A percentile compares a stretch with the other conserved stretches of the same genome.
Conservation (phyloP, 2,797 vertebrate species). For the Triplophysa yarkandensis region DNA sequence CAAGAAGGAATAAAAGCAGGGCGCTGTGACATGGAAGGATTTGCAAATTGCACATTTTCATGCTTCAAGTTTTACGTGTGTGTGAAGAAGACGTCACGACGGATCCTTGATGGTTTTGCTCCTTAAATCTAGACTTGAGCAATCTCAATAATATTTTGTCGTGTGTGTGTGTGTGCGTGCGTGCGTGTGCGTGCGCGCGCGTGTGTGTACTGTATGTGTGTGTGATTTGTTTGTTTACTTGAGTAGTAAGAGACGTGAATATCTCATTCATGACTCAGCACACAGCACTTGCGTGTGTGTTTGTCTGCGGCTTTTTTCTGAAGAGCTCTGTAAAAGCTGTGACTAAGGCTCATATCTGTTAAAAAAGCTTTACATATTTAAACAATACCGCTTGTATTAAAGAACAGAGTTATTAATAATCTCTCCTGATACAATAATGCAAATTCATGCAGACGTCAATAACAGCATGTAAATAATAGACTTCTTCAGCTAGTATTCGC, state of each 20-base stretch:
- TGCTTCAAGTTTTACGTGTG: conserved; percentile 4
- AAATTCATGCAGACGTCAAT: background rate
- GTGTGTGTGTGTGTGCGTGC: no score
- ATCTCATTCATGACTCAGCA: background rate
- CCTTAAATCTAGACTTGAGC: no score
- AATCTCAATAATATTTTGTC: no score
- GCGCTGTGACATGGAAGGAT: conserved; percentile 32
- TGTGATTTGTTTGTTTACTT: background rate
- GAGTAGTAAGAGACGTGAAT: background rate
- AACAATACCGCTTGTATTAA: background rate
- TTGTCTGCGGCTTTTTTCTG: background rate
- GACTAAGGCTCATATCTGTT: conserved; percentile 8
- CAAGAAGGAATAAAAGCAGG: conserved; percentile 81
- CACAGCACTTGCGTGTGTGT: background rate
- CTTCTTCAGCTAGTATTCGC: background rate
- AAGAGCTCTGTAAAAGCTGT: conserved; percentile 17
- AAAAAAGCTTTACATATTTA: background rate
- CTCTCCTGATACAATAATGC: background rate
- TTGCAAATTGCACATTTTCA: conserved; percentile 60
- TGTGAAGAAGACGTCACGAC: background rate
- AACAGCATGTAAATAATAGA: background rate
- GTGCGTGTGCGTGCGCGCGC: no score
- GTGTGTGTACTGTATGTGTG: conserved; percentile 1
- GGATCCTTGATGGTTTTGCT: no score
- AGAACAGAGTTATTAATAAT: background rate